phyloP scores from a whole-genome alignment of 2,888 invertebrate species.

The Lasioglossum lativentre region DNA sequence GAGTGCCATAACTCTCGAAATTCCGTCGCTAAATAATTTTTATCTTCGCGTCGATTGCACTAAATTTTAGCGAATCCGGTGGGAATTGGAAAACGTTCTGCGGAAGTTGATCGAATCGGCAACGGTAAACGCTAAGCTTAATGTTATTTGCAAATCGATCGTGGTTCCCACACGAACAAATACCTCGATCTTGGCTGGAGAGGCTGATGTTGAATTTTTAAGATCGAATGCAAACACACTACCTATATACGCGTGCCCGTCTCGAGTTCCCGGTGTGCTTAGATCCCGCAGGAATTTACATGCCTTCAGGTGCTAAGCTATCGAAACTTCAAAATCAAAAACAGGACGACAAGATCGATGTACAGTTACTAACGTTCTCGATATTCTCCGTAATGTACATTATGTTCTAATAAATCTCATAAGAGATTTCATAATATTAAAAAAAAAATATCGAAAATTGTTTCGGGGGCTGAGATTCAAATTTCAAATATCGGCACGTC shows the following conservation, averaged over 20 bases:
- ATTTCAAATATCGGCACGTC: not conserved
- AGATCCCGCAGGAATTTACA: not conserved
- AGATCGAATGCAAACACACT: not conserved
- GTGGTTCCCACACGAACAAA: not conserved
- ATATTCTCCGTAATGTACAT: too few relatives aligned
- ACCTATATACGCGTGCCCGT: not conserved
- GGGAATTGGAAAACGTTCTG: not conserved
- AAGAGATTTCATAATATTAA: too few relatives aligned
- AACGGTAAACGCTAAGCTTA: not conserved
- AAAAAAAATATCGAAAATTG: not conserved
- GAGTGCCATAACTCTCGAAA: not conserved
- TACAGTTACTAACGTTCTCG: too few relatives aligned
- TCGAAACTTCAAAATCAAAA: not conserved
- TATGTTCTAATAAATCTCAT: too few relatives aligned
- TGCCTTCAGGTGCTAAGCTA: not conserved
- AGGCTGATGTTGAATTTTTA: not conserved
- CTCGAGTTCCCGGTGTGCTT: not conserved
- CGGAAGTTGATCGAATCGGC: not conserved
- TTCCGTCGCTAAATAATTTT: not conserved
- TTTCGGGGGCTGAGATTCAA: not conserved
- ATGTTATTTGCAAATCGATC: not conserved
- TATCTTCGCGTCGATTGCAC: not conserved
- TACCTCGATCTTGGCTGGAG: too few relatives aligned
- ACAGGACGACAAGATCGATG: not conserved
- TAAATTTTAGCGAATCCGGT: not conserved